Evolutionary conservation across 2,113 vertebrate species (phyloP), one percentile per base, ranked within the genome.

Genomic region (Globicephala melas): DNA sequence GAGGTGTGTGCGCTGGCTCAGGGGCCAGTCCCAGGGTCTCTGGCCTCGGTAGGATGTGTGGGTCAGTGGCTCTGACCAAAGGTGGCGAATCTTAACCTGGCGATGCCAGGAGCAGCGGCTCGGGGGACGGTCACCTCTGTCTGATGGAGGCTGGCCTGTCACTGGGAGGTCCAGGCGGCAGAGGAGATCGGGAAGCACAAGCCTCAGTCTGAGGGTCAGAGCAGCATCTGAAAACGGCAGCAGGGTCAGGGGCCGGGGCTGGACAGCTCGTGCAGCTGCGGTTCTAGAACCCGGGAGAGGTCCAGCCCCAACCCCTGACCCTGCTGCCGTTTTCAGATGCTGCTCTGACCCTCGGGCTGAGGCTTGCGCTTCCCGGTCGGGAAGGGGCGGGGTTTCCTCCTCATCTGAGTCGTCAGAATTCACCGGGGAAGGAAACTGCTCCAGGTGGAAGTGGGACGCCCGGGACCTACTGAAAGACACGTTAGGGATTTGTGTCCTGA

Each of bases 401-500:
- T 6, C 6, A 4, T 20, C 55, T 10, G 76, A 13, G 50, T 6
- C 11, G 11, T 50, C 65, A 4, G 76, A 10, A 28, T 11, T 44
- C 33, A 4, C 2, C 2, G 8, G 44, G 14, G 11, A 2, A 47
- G 6, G n/a, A 70, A 4, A 8, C 3, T 0, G 20, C 20, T 25
- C 10, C 38, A 7, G 5, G 0, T 0, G 2, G n/a, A 36, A 18
- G 44, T 9, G 13, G 26, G 20, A 12, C 2, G 18, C 31, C 14
- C 9, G 1, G 15, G n/a, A 36, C 38, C 15, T 2, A 2, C 2
- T 7, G 3, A 15, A 15, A 8, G 1, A 5, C 0, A 0, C 8
- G 33, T 36, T 6, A 13, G 36, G 50, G 9, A 2, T 1, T 1
- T 2, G 23, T 5, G 28, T n/a, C 23, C 3, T 0, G 44, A 36